These are phyloP conservation scores for Calvadosia cruxmelitensis DNA, from an alignment of 30 jellyfish, hydroid and myxozoan species.

Conservation along the genomic window DNA sequence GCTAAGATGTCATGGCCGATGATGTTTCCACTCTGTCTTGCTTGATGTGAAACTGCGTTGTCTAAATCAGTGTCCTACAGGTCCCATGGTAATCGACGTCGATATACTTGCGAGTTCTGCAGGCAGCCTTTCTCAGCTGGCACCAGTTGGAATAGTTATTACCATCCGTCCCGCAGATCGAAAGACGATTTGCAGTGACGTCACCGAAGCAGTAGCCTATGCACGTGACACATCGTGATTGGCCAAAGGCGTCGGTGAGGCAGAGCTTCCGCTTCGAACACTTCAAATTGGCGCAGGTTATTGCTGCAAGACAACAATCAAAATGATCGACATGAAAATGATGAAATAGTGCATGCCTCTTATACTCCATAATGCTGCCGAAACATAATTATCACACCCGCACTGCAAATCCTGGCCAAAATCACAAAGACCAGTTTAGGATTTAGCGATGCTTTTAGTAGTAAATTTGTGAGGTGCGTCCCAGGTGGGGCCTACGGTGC, in stretches of 20 bases:
- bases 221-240: constrained; percentile 49
- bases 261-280: constrained; percentile 29
- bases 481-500: no score
- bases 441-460: no score
- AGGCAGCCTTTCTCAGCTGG: constrained; percentile 43
- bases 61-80: no score
- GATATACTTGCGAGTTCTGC: constrained; percentile 22
- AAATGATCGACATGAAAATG: not conserved
- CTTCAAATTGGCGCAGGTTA: constrained; percentile 24
- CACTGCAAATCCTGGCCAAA: no score
- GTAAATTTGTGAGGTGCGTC: no score
- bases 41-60: no score
- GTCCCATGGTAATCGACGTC: constrained; percentile 27
- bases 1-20: no score
- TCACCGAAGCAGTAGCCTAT: constrained; percentile 35
- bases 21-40: no score
- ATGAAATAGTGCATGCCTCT: not conserved
- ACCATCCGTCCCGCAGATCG: constrained; percentile 52
- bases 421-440: no score
- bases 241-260: constrained; percentile 15
- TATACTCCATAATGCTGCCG: no score
- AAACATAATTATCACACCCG: no score
- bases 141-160: constrained; percentile 40
- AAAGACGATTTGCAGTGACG: not conserved
- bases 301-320: not conserved